These are phyloP conservation scores for Pluvianellus socialis DNA, from an alignment of 2,113 vertebrate species.

Conservation along the genomic window DNA sequence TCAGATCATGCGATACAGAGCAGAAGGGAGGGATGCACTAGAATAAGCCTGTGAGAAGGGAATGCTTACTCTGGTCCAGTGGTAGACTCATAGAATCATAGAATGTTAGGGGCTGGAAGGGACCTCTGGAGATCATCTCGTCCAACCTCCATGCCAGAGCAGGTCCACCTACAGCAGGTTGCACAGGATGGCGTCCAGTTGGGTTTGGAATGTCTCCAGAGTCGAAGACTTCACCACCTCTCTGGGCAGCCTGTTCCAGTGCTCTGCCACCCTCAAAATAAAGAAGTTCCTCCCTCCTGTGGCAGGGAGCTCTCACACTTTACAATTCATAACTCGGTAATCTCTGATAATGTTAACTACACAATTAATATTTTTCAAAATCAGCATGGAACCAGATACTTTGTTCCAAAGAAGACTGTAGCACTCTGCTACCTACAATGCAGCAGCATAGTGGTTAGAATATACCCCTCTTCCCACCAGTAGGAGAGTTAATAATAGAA, in stretches of 20 bases:
- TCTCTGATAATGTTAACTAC: background rate
- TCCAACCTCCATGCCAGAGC: no score
- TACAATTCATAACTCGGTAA: background rate
- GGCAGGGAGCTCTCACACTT: background rate
- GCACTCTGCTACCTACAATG: fast-evolving
- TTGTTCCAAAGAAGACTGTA: background rate
- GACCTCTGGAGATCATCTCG: no score
- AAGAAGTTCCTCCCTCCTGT: no score
- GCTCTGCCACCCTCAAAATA: no score
- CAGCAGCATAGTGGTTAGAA: background rate
- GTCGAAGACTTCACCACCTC: no score
- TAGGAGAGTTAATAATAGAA: background rate
- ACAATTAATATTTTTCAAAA: background rate
- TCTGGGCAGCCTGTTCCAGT: no score
- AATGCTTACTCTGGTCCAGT: background rate
- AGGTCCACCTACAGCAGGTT: no score
- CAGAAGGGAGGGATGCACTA: background rate
- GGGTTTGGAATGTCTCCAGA: no score
- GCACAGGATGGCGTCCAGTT: no score
- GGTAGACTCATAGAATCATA: no score
- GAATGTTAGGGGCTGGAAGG: no score
- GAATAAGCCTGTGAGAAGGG: background rate
- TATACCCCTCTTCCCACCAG: background rate
- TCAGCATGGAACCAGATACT: fast-evolving
- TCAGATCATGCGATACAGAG: background rate